Evolutionary conservation across 2,797 vertebrate genomes (phyloP), one percentile per base, ranked within the genome.

Genomic region (Microhierax caerulescens): DNA sequence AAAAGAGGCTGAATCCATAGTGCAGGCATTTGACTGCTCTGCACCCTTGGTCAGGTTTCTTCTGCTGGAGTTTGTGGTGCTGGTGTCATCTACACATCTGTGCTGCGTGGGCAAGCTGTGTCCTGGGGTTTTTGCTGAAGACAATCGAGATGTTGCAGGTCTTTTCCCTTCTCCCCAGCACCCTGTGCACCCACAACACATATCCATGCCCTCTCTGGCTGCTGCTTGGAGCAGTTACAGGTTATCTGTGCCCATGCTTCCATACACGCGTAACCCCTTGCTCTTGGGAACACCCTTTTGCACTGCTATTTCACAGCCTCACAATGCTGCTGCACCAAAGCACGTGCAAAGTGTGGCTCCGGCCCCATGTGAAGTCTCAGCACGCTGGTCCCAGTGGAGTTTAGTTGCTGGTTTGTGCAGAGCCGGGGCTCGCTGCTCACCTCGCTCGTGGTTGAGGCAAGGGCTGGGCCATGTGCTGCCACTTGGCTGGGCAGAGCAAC

Each of bases 81-180:
- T 9, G 47, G 21, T 18, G 54, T 17, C 20, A 3, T 3, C 56
- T 5, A 1, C 5, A 25, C 41, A 1, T 27, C 70, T 32, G 56
- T 0, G 0, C 25, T 2, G 2, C 24, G 2, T 0, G 0, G 16
- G 19, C 48, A 13, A 23, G 45, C 30, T 3, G 47, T 0, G 0
- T 16, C 43, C 60, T 15, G 43, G 30, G 7, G 13, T 36, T 23
- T 8, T 23, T 8, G 25, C 37, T n/a, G 32, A 16, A 30, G 22
- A 3, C 4, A 4, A n/a, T 39, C 0, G 1, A 25, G 69, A 6
- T 28, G 85, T 20, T 50, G 37, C 15, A 11, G 53, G 39, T 34
- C 27, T 74, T 47, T 18, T 59, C 20, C 56, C 24, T 81, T 61
- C 30, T 28, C 36, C 34, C 61, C 45, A 23, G 51, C 3, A 1